These are phyloP conservation scores for Xenopus borealis DNA, from an alignment of 2,113 vertebrate species.

Conservation along the genomic window DNA sequence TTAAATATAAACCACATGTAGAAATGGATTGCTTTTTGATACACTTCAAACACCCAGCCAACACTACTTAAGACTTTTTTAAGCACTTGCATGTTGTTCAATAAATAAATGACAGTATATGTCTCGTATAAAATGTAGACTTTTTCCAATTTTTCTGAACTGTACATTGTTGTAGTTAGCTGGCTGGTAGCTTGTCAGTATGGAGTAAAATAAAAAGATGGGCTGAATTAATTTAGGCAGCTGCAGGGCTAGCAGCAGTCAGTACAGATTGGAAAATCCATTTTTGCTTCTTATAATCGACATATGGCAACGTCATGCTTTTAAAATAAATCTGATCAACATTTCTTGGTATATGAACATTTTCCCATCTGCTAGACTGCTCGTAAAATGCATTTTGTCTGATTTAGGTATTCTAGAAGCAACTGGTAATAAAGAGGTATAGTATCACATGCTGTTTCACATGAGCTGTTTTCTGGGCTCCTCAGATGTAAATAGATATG, in stretches of 20 bases:
- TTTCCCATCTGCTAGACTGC: slow-evolving; percentile 66
- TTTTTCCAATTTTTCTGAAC: too few species aligned
- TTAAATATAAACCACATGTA: too few species aligned
- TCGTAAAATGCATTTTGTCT: slow-evolving; percentile 65
- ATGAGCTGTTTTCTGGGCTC: slow-evolving; percentile 36
- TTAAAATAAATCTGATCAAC: slow-evolving; percentile 66
- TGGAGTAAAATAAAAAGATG: slow-evolving; percentile 38
- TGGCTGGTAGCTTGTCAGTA: slow-evolving; percentile 47
- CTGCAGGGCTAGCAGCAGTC: slow-evolving; percentile 51
- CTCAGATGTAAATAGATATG: slow-evolving; percentile 46
- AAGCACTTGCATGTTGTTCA: too few species aligned
- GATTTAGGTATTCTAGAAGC: slow-evolving; percentile 59
- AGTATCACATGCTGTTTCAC: slow-evolving; percentile 50
- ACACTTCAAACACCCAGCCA: too few species aligned
- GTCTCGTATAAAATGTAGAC: too few species aligned
- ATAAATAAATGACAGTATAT: too few species aligned
- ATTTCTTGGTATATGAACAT: slow-evolving; percentile 60
- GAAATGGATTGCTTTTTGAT: too few species aligned
- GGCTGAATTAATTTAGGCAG: slow-evolving; percentile 50
- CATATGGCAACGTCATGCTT: slow-evolving; percentile 63
- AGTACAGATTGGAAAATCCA: slow-evolving; percentile 51
- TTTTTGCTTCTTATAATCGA: slow-evolving; percentile 54
- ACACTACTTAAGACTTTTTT: too few species aligned
- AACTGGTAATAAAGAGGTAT: slow-evolving; percentile 49
- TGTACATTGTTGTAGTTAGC: slow-evolving; percentile 48